These are phyloP conservation scores for Blastobasis lacticolella DNA, from an alignment of 2,888 invertebrate genomes.

Conservation along the genomic window DNA sequence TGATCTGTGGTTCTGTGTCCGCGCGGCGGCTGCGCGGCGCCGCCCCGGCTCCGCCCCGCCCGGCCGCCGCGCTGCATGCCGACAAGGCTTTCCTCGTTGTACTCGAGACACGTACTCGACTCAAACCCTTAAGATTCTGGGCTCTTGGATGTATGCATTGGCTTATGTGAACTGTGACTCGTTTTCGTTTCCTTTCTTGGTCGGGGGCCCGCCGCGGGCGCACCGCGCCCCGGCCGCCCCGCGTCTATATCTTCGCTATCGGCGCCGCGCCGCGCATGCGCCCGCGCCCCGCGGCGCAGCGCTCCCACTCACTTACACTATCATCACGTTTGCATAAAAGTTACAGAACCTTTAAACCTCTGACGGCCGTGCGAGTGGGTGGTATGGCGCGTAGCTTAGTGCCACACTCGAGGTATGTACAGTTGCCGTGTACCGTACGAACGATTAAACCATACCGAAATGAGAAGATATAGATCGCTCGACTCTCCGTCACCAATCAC, in stretches of 20 bases:
- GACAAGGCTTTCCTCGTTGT: conserved; percentile 70
- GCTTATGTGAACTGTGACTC: conserved; percentile 74
- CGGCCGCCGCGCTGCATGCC: conserved; percentile 67
- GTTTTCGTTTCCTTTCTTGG: conserved; percentile 75
- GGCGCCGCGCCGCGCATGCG: conserved; percentile 56
- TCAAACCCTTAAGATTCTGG: conserved; percentile 74
- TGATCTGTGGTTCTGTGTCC: conserved; percentile 73
- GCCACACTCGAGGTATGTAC: conserved; percentile 38
- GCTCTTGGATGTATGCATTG: conserved; percentile 75
- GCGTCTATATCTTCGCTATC: conserved; percentile 7
- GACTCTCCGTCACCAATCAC: conserved; percentile 63
- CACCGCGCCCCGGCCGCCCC: conserved; percentile 38
- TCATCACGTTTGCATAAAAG: conserved; percentile 25
- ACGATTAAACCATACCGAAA: conserved; percentile 14
- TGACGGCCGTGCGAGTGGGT: conserved; percentile 21
- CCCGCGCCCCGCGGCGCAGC: background rate
- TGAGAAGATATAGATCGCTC: conserved; percentile 68
- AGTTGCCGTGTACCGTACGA: background rate
- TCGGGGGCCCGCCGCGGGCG: conserved; percentile 52
- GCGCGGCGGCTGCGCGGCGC: conserved; percentile 47
- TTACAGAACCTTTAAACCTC: conserved; percentile 26
- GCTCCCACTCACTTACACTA: conserved; percentile 9
- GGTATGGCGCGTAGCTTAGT: conserved; percentile 19
- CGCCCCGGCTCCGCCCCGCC: conserved; percentile 30
- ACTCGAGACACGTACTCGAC: conserved; percentile 63